Evolutionary conservation across 1,140 invertebrate species (phyloP).

Genomic region (Hesperophylax magnus): DNA sequence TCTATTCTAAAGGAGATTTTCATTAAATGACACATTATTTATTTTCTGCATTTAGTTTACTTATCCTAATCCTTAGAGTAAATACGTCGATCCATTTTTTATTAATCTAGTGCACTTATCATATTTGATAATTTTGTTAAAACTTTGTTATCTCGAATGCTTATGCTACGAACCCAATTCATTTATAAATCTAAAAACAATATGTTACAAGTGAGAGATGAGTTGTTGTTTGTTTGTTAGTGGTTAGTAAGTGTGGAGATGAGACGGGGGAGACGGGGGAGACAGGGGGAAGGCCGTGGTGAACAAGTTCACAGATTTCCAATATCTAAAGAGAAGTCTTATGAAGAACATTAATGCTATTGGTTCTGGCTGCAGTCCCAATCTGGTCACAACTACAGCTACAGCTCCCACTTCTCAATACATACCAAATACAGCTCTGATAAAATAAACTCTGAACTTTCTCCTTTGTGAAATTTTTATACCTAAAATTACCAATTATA

Average conservation of each 20-base stretch:
- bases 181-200: conserved; percentile 57
- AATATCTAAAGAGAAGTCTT: conserved; percentile 54
- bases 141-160: conserved; percentile 46
- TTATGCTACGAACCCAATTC: conserved; percentile 18
- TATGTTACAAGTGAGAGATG: conserved; percentile 43
- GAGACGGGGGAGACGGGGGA: no score
- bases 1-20: conserved; percentile 37
- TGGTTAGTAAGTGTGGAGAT: not conserved
- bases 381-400: not conserved
- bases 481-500: conserved; percentile 38
- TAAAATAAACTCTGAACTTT: conserved; percentile 52
- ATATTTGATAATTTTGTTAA: conserved; percentile 50
- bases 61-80: conserved; percentile 39
- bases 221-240: conserved; percentile 16
- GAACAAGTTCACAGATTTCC: conserved; percentile 35
- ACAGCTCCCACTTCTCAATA: not conserved
- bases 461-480: conserved; percentile 46
- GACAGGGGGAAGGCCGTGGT: not conserved
- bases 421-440: conserved; percentile 50
- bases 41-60: conserved; percentile 47
- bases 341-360: conserved; percentile 50
- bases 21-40: conserved; percentile 33
- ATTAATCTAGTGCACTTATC: conserved; percentile 44
- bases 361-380: conserved; percentile 55
- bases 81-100: conserved; percentile 25